Evolutionary conservation across 2,888 invertebrate species (phyloP).

Genomic region (Thelaira solivaga): DNA sequence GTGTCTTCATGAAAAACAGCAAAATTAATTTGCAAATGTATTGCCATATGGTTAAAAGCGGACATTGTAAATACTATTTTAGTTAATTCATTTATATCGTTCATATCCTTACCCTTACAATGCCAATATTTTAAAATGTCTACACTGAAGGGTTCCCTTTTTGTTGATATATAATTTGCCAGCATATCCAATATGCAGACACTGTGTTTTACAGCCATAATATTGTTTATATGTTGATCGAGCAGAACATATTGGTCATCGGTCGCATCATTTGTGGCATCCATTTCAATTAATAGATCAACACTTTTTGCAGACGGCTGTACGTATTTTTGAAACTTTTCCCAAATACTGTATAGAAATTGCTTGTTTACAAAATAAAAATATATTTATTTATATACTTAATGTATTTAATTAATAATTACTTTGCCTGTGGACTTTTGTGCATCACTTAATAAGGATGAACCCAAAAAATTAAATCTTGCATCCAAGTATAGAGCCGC

Average conservation of each 20-base stretch:
- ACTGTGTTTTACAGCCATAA: slow-evolving; percentile 1
- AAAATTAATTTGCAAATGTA: background rate
- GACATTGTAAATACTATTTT: slow-evolving; percentile 19
- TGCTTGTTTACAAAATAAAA: background rate
- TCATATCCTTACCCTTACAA: background rate
- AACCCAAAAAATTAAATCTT: slow-evolving; percentile 37
- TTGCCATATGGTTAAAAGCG: slow-evolving; percentile 2
- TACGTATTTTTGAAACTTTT: slow-evolving; percentile 1
- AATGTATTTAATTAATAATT: background rate
- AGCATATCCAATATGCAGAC: slow-evolving; percentile 1
- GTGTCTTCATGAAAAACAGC: background rate
- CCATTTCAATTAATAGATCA: background rate
- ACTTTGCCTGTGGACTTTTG: slow-evolving; percentile 14
- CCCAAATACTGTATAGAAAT: background rate
- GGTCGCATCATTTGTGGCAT: background rate
- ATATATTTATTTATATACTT: background rate
- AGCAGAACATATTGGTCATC: slow-evolving; percentile 37
- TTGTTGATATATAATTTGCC: background rate
- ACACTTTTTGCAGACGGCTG: background rate
- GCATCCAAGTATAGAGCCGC: slow-evolving; percentile 30
- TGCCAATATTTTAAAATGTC: slow-evolving; percentile 36
- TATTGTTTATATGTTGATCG: slow-evolving; percentile 24
- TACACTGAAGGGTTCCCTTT: slow-evolving; percentile 14
- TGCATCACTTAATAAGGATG: slow-evolving; percentile 5
- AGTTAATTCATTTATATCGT: slow-evolving; percentile 5